Base-by-base conservation (phyloP, 1,140 invertebrate species). In the Nephila pilipes region DNA sequence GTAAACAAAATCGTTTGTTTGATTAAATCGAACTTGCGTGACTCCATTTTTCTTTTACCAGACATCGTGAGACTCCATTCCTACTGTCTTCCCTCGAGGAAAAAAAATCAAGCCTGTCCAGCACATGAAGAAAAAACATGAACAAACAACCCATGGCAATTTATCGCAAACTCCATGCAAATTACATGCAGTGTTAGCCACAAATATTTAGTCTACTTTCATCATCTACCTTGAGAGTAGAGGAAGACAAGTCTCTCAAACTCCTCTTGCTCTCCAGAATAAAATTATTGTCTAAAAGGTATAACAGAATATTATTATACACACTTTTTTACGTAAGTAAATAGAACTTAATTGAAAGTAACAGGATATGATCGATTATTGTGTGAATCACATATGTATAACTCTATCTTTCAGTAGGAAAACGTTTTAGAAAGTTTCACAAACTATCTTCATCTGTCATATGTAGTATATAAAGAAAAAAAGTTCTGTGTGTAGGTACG, bases 21-120 rank as follows among this genome's bases (percentile, higher is more conserved):
- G 81, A 83, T 83, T 83, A 83, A 55, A 83, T 46, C 38, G 36
- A 83, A 36, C 38, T 83, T 55, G 81, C 81, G 81, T 83, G 81
- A 83, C 54, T 83, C 38, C 55, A 55, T 83, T n/a, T 79, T 79
- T 29, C 32, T 79, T 75, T 25, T 32, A 14, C 69, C 55, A 38
- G 54, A 83, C 38, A 83, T 83, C 36, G 81, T 83, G 81, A 83
- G 81, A 55, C 20, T 29, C n/a, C 32, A 75, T 75, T 75, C 69
- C 32, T 32, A 75, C 69, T 75, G 69, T 16, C 69, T 29, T 18
- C 46, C 38, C 38, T 83, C 38, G 38, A 55, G 3, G 58, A 79
- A 79, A 79, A n/a, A 79, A 32, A 32, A 14, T 79, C 36, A 29
- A 79, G 29, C 69, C 20, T 29, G 32, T 79, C 69, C 69, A 79